Percentiles rank a stretch among this genome's conserved stretches.
Conservation (phyloP, 1,140 invertebrate species). For the Philotrypesis tridentata region DNA sequence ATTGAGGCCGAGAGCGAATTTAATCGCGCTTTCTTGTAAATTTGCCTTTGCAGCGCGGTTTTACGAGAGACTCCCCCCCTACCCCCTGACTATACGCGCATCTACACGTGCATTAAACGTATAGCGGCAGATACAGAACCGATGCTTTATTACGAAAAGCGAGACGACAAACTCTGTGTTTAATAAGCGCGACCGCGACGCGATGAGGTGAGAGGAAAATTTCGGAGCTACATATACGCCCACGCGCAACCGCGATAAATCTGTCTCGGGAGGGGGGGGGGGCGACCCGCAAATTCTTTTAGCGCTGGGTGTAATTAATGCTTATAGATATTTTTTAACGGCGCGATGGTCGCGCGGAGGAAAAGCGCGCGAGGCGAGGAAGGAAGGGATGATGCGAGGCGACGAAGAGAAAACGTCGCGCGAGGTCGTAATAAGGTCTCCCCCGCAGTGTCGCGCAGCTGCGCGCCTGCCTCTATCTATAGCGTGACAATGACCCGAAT, state of each 20-base stretch:
- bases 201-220: no score
- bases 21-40: conserved; percentile 22
- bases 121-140: not conserved
- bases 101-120: conserved; percentile 22
- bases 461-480: conserved; percentile 62
- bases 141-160: conserved; percentile 17
- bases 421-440: conserved; percentile 56
- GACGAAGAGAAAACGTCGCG: conserved; percentile 33
- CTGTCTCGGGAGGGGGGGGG: no score
- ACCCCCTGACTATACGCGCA: no score
- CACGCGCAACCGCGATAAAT: no score
- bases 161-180: not conserved
- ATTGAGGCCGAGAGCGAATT: not conserved
- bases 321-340: no score
- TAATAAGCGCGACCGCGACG: not conserved
- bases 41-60: not conserved
- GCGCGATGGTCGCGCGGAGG: no score
- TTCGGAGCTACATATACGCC: no score
- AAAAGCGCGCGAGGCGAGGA: not conserved
- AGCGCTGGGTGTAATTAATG: no score
- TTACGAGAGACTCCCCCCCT: not conserved
- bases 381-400: not conserved
- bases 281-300: no score
- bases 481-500: conserved; percentile 72
- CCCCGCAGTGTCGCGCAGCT: not conserved